These are phyloP conservation scores for Dasypolia templi DNA, from an alignment of 2,888 invertebrate species.

Conservation along the genomic window DNA sequence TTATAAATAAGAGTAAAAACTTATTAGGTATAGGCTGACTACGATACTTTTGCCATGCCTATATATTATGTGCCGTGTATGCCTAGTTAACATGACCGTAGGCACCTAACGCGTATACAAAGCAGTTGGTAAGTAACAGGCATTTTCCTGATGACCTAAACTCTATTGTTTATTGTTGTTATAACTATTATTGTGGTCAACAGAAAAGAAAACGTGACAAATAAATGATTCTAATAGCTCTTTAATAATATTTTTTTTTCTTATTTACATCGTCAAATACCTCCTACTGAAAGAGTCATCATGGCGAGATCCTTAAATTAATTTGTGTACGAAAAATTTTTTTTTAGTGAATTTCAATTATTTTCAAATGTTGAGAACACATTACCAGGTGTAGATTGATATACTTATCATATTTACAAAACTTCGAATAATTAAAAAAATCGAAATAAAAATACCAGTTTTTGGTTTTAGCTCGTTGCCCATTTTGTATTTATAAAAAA, in stretches of 20 bases:
- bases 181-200: not conserved
- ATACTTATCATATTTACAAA: too few species aligned
- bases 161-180: slow-evolving; percentile 4
- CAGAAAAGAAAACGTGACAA: not conserved
- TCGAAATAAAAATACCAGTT: too few species aligned
- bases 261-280: not conserved
- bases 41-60: not conserved
- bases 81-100: not conserved
- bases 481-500: too few species aligned
- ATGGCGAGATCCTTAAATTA: too few species aligned
- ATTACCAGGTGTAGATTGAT: too few species aligned
- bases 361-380: too few species aligned
- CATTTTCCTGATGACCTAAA: slow-evolving; percentile 13
- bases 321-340: too few species aligned
- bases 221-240: slow-evolving; percentile 10
- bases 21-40: too few species aligned
- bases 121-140: not conserved
- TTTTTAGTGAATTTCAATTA: too few species aligned
- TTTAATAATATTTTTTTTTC: not conserved
- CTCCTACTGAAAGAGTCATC: not conserved
- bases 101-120: not conserved
- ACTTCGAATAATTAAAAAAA: too few species aligned
- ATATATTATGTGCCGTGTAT: not conserved
- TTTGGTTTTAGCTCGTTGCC: too few species aligned
- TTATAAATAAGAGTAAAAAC: not conserved